phyloP scores from a whole-genome alignment of 2,797 vertebrate genomes.

The Lates japonicus region DNA sequence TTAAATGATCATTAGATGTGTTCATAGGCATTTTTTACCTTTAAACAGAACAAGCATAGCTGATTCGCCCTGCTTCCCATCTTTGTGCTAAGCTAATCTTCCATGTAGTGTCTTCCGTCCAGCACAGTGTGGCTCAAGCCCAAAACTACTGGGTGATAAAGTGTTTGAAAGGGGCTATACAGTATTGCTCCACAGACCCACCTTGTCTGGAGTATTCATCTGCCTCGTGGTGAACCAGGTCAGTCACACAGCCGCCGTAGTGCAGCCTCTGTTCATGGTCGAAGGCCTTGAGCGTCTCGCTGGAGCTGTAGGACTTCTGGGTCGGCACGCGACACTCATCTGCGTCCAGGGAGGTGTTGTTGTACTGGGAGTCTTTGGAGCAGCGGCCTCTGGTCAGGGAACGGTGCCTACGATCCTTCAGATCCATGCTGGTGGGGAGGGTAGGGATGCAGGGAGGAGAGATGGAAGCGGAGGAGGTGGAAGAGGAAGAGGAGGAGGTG shows the following conservation, averaged over 20 bases:
- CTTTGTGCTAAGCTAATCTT: not conserved
- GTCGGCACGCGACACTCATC: conserved; percentile 96
- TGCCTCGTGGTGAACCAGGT: conserved; percentile 95
- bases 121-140: conserved; percentile 35
- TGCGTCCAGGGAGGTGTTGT: conserved; percentile 92
- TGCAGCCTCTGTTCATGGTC: conserved; percentile 97
- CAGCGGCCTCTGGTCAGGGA: conserved; percentile 93
- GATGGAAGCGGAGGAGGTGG: conserved; percentile 15
- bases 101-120: conserved; percentile 2
- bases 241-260: conserved; percentile 93
- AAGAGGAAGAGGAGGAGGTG: conserved; percentile 2
- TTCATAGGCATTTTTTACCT: not conserved
- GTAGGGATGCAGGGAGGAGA: conserved; percentile 9
- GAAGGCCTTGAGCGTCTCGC: conserved; percentile 97
- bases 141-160: not conserved
- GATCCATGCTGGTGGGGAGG: conserved; percentile 87
- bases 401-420: conserved; percentile 94
- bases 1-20: not conserved
- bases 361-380: conserved; percentile 94
- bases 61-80: not conserved
- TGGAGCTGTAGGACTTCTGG: conserved; percentile 99
- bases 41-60: not conserved
- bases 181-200: conserved; percentile 76
- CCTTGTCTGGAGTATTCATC: conserved; percentile 98
- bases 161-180: not conserved